phyloP scores from a whole-genome alignment of 2,797 vertebrate species.

The Pseudocheirus occidentalis region DNA sequence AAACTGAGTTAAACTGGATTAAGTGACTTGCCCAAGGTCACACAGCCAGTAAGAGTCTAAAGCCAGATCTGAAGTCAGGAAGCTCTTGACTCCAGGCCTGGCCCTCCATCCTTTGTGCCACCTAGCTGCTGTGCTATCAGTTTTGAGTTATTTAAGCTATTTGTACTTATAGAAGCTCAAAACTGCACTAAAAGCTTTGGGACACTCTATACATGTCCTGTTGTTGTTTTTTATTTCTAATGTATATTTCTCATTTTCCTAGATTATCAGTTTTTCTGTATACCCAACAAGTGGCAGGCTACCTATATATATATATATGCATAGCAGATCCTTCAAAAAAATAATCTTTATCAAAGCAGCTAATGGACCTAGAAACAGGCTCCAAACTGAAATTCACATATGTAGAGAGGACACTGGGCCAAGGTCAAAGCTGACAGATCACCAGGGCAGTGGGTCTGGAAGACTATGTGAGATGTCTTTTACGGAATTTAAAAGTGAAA shows the following conservation, averaged over 20 bases:
- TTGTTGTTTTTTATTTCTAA: neutral
- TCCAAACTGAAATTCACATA: neutral
- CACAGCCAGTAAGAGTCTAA: neutral
- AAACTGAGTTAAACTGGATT: neutral
- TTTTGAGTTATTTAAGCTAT: neutral
- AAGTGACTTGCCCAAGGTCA: neutral
- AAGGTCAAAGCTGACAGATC: neutral
- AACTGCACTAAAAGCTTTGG: neutral
- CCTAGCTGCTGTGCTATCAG: neutral
- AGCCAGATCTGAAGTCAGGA: neutral
- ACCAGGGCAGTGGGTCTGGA: neutral
- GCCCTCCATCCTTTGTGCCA: neutral
- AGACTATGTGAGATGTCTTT: neutral
- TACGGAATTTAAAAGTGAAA: neutral
- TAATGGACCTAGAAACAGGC: neutral
- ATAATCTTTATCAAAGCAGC: neutral
- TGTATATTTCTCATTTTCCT: neutral
- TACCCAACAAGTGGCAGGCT: neutral
- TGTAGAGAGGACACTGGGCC: neutral
- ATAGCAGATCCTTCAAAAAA: neutral
- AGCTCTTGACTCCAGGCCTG: neutral
- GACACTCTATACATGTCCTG: neutral
- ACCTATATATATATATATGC: neutral
- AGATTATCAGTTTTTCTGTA: neutral
- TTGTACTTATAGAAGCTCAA: neutral